Percentiles rank a stretch among this genome's conserved stretches.
Evolutionary conservation across 1,140 invertebrate species (phyloP).

Genomic region (Lordiphosa clarofinis): DNA sequence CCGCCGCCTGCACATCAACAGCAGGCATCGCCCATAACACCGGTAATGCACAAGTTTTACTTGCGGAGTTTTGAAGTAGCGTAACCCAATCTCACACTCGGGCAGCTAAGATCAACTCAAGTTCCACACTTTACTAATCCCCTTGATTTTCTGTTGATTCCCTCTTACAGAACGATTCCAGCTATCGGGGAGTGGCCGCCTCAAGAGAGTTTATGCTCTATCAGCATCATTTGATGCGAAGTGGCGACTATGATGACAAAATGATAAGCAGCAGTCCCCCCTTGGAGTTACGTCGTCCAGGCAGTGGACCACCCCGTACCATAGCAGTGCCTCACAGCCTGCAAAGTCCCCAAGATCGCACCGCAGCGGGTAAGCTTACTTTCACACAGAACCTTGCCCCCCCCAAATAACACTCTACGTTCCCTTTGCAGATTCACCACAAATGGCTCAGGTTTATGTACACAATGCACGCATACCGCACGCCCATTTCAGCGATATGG

Average conservation of each 20-base stretch:
- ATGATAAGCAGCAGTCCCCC: conserved; percentile 85
- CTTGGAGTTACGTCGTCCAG: conserved; percentile 85
- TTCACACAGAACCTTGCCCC: too few relatives aligned
- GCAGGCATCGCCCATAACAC: conserved; percentile 88
- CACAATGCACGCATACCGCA: conserved; percentile 80
- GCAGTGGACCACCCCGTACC: conserved; percentile 67
- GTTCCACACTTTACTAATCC: background rate
- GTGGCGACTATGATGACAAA: conserved; percentile 75
- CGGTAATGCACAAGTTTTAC: conserved; percentile 83
- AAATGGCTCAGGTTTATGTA: conserved; percentile 86
- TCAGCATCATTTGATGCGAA: conserved; percentile 85
- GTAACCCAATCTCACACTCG: conserved; percentile 45
- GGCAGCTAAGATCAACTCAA: background rate
- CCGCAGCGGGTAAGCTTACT: conserved; percentile 85
- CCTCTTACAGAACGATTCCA: conserved; percentile 83
- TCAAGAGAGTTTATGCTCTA: conserved; percentile 82
- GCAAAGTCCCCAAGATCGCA: conserved; percentile 87
- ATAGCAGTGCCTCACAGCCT: conserved; percentile 81
- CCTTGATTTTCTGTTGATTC: background rate
- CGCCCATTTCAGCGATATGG: conserved; percentile 70
- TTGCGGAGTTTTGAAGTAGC: conserved; percentile 66
- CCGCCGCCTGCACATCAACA: conserved; percentile 89
- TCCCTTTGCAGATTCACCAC: conserved; percentile 83
- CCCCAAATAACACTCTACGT: background rate
- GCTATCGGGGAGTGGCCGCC: conserved; percentile 75